Percentiles rank a stretch among this genome's conserved stretches.
Evolutionary conservation across 2,888 invertebrate genomes (phyloP).

Genomic region (Amiota minor): DNA sequence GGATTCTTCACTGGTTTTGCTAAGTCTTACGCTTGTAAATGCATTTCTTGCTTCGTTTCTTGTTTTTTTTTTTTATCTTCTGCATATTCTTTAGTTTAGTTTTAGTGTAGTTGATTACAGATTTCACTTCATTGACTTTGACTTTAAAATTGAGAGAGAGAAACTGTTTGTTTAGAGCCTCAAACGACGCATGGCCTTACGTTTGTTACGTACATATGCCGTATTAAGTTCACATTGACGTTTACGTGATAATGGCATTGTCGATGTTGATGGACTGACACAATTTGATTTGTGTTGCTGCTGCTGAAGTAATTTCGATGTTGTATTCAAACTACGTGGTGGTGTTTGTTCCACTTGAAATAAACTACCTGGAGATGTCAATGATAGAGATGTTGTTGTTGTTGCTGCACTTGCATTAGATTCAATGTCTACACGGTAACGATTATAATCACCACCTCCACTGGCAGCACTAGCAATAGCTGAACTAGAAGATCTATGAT

Average conservation of each 20-base stretch:
- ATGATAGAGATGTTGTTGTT: not conserved
- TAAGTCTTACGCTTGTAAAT: no score
- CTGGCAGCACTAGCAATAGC: not conserved
- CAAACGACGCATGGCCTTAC: slow-evolving; percentile 22
- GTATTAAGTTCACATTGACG: not conserved
- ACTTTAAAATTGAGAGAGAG: not conserved
- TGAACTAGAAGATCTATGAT: no score
- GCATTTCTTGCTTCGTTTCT: no score
- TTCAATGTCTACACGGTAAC: not conserved
- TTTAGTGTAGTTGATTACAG: no score
- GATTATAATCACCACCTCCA: not conserved
- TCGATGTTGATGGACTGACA: not conserved
- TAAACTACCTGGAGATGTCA: not conserved
- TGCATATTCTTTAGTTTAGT: no score
- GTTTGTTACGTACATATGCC: not conserved
- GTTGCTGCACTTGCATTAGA: not conserved
- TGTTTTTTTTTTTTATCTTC: no score
- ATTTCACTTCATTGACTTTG: no score
- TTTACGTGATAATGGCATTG: slow-evolving; percentile 14
- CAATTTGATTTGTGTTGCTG: not conserved
- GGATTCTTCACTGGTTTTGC: no score
- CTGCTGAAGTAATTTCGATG: no score
- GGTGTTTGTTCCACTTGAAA: no score
- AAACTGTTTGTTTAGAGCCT: not conserved
- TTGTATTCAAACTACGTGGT: no score